Base-by-base conservation (phyloP, 2,888 invertebrate genomes). In the Pammene fasciana region DNA sequence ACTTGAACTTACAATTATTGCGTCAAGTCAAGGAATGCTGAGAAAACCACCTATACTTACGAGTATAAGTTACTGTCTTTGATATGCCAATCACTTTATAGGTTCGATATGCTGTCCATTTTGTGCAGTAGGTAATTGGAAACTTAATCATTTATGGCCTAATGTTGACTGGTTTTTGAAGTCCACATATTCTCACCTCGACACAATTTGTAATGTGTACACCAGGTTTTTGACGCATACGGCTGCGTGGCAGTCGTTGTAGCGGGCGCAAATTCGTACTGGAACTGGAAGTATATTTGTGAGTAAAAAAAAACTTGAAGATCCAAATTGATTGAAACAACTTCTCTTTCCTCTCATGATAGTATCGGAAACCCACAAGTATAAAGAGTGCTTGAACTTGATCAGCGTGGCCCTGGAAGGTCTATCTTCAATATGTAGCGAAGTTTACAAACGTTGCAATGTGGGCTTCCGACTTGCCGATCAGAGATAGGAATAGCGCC, bases 61-160 rank as follows among this genome's bases (percentile, higher is more conserved):
- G n/a, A n/a, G n/a, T n/a, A n/a, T 18, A 26, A 45, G 48, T 38
- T 18, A 50, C 41, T 62, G 52, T 62, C 50, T 41, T 41, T 41
- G 41, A 52, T 41, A 62, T 41, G 41, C 52, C 62, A 52, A 62
- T 62, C 50, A 62, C 62, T 62, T 61, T 52, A 52, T 52, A 41
- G n/a, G n/a, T 18, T 16, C 13, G 11, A 50, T 59, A 13, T 18
- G 50, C 50, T 50, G 62, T 62, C 52, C 52, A 38, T 48, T 61
- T 48, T 61, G 48, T 18, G 18, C 61, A 26, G 26, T 26, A 4
- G 26, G 50, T 50, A 60, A 60, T 62, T 50, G 18, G n/a, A 14
- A 50, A 8, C 5, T 52, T 38, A 41, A 9, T 26, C n/a, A n/a
- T 18, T 38, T 50, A 13, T 38, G n/a, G 11, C n/a, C 45, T 9